Conservation (phyloP, 2,888 invertebrate genomes). For the Nomada flava region DNA sequence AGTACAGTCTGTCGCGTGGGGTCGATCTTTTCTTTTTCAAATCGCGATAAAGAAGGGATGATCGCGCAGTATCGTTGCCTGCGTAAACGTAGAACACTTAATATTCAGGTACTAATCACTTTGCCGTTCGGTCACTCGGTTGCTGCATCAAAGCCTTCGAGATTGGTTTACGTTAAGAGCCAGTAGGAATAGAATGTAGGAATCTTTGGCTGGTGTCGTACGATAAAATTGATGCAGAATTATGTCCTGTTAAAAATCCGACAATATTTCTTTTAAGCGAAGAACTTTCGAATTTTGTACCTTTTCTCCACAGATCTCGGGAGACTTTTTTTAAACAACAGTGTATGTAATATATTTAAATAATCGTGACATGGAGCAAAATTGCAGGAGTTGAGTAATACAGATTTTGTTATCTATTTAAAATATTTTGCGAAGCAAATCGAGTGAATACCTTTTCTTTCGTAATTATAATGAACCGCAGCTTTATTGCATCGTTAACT, state of each 20-base stretch:
- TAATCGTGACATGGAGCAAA: too few species aligned
- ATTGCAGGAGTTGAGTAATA: too few species aligned
- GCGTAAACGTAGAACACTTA: slow-evolving; percentile 61
- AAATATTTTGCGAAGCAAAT: too few species aligned
- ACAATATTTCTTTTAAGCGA: too few species aligned
- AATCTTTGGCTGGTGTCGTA: slow-evolving; percentile 21
- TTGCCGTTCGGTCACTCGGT: slow-evolving; percentile 51
- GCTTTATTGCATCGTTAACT: neutral
- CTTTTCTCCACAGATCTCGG: too few species aligned
- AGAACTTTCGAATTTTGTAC: too few species aligned
- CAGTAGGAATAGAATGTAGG: slow-evolving; percentile 53
- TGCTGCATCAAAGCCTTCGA: slow-evolving; percentile 30
- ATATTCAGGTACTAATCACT: slow-evolving; percentile 69
- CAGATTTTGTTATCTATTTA: too few species aligned
- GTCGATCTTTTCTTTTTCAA: slow-evolving; percentile 1
- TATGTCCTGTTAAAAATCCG: too few species aligned
- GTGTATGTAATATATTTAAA: too few species aligned
- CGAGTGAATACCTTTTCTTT: neutral
- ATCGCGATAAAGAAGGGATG: slow-evolving; percentile 38
- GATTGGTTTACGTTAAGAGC: slow-evolving; percentile 33
- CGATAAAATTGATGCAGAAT: neutral
- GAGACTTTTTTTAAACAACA: too few species aligned
- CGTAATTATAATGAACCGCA: neutral
- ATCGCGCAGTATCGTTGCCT: slow-evolving; percentile 13
- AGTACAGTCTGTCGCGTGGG: slow-evolving; percentile 27